A percentile compares a stretch with the other conserved stretches of the same genome.
phyloP scores from a whole-genome alignment of 2,797 vertebrate genomes.

The Lepilemur septentrionalis region DNA sequence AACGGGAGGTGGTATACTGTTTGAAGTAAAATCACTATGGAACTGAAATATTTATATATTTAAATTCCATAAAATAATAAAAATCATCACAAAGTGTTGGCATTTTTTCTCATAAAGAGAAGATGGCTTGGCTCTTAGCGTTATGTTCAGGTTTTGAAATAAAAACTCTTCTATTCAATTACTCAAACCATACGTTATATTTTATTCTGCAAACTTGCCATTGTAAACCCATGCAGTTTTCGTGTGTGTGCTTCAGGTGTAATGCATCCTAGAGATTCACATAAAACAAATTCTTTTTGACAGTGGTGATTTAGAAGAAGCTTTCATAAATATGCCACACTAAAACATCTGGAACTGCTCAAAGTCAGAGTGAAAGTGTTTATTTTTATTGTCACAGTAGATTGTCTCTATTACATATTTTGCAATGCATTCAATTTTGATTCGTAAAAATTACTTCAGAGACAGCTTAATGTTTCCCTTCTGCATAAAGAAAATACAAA shows the following conservation, averaged over 20 bases:
- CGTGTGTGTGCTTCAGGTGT: slow-evolving; percentile 41
- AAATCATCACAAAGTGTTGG: slow-evolving; percentile 27
- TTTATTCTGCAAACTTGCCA: slow-evolving; percentile 40
- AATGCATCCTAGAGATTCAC: slow-evolving; percentile 7
- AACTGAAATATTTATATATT: slow-evolving; percentile 1
- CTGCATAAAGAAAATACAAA: neutral
- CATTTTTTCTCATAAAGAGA: slow-evolving; percentile 36
- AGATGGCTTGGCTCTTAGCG: neutral
- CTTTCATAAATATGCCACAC: slow-evolving; percentile 39
- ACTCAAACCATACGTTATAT: neutral
- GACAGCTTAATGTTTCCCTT: neutral
- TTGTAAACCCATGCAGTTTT: neutral
- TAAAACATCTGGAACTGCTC: slow-evolving; percentile 62
- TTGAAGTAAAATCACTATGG: neutral
- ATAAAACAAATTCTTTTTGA: slow-evolving; percentile 64
- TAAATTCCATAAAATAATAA: slow-evolving; percentile 61
- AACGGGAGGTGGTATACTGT: slow-evolving; percentile 5
- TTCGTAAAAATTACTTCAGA: slow-evolving; percentile 44
- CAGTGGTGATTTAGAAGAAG: slow-evolving; percentile 55
- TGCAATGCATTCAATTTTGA: slow-evolving; percentile 14
- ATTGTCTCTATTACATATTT: slow-evolving; percentile 33
- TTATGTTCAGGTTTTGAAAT: neutral
- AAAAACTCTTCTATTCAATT: slow-evolving; percentile 7
- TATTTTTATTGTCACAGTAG: slow-evolving; percentile 63
- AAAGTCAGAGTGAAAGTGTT: slow-evolving; percentile 50